A percentile compares a stretch with the other conserved stretches of the same genome.
Conservation (phyloP, 2,888 invertebrate species). For the Drosophila nigricruria region DNA sequence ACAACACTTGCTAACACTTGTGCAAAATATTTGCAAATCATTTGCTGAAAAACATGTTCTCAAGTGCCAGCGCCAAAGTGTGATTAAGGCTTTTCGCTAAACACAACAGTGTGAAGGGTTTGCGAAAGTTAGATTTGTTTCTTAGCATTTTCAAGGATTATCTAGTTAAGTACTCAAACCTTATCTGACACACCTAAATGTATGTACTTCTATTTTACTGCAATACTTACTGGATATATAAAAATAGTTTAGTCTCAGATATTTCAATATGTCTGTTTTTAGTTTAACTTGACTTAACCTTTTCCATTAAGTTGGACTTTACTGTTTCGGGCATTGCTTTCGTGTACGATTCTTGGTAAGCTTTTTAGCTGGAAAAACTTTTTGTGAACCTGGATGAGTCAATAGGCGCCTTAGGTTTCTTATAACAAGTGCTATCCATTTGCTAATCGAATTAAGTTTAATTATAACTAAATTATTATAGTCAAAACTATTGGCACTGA, state of each 20-base stretch:
- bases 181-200: not conserved
- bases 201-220: too few species aligned
- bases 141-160: not conserved
- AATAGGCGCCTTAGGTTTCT: too few species aligned
- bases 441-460: too few species aligned
- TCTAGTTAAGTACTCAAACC: not conserved
- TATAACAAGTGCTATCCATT: too few species aligned
- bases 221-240: not conserved
- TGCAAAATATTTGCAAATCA: constrained; percentile 66
- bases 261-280: not conserved
- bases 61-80: constrained; percentile 32
- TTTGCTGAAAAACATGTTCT: constrained; percentile 39
- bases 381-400: too few species aligned
- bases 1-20: constrained; percentile 40
- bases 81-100: constrained; percentile 14
- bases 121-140: not conserved
- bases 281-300: too few species aligned
- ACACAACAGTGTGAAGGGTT: not conserved
- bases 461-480: too few species aligned
- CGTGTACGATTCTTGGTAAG: too few species aligned
- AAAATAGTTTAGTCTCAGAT: not conserved
- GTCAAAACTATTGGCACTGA: too few species aligned
- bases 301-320: too few species aligned
- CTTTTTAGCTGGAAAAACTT: too few species aligned
- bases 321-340: too few species aligned